Percentiles rank a stretch among this genome's conserved stretches.
phyloP scores from a whole-genome alignment of 2,888 invertebrate genomes.

The Pecten maximus region DNA sequence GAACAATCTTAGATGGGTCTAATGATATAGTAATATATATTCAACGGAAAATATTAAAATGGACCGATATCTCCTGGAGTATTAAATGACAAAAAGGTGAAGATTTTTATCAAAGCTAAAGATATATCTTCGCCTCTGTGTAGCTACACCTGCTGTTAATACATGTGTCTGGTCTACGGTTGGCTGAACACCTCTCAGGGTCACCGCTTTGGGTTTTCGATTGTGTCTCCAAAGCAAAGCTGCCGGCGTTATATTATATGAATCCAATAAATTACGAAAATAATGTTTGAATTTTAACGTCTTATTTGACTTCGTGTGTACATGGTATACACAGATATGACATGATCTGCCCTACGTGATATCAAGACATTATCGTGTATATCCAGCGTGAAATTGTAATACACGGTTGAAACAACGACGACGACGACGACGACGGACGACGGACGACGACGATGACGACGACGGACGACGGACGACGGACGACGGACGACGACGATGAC shows the following conservation, averaged over 20 bases:
- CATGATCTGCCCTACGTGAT: too few relatives aligned
- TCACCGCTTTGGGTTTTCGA: neutral
- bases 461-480: too few relatives aligned
- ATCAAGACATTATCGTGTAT: too few relatives aligned
- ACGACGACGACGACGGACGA: too few relatives aligned
- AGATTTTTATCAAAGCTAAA: neutral
- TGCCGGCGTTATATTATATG: neutral
- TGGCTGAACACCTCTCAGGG: neutral
- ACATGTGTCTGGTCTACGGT: neutral
- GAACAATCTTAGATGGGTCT: neutral
- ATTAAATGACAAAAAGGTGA: slow-evolving; percentile 28
- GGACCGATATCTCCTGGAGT: neutral
- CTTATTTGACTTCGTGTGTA: neutral
- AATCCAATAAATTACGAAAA: neutral
- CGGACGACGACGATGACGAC: too few relatives aligned
- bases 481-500: too few relatives aligned
- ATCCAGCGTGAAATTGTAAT: too few relatives aligned
- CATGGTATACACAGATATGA: neutral
- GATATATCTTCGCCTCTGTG: neutral
- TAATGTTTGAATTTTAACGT: neutral
- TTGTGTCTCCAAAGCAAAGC: neutral
- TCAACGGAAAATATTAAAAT: slow-evolving; percentile 29
- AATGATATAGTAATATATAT: slow-evolving; percentile 25
- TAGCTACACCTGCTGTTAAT: neutral
- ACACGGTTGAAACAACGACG: too few relatives aligned